phyloP scores from a whole-genome alignment of 1,140 invertebrate species.

The Octopus bimaculoides region DNA sequence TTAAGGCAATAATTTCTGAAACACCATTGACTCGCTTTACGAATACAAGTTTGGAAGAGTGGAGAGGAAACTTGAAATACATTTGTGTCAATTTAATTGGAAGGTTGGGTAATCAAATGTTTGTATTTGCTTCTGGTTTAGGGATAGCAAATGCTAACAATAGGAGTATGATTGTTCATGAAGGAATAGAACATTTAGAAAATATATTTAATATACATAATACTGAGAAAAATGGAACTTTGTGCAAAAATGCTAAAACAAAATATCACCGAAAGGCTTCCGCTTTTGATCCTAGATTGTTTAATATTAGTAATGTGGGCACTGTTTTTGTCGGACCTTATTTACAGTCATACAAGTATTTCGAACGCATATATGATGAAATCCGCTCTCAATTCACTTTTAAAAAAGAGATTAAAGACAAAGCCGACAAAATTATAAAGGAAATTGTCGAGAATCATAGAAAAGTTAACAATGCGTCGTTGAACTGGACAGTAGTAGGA shows the following conservation, averaged over 20 bases:
- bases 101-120: constrained; percentile 30
- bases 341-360: constrained; percentile 33
- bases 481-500: constrained; percentile 18
- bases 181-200: not conserved
- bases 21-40: too few species aligned
- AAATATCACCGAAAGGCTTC: not conserved
- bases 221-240: not conserved
- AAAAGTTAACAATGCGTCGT: not conserved
- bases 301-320: constrained; percentile 3
- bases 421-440: constrained; percentile 16
- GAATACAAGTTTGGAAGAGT: too few species aligned
- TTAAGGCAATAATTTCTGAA: too few species aligned
- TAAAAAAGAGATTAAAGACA: constrained; percentile 13
- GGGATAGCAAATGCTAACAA: constrained; percentile 22
- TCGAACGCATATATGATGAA: constrained; percentile 17
- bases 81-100: not conserved
- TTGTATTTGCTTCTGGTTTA: constrained; percentile 26
- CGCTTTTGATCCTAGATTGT: constrained; percentile 19
- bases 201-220: too few species aligned
- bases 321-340: constrained; percentile 17
- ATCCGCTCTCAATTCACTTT: constrained; percentile 27
- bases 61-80: not conserved
- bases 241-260: not conserved
- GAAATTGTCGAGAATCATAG: constrained; percentile 4
- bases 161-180: not conserved